phyloP scores from a whole-genome alignment of 1,140 invertebrate species.

The Ceratoteleas bidentatus region DNA sequence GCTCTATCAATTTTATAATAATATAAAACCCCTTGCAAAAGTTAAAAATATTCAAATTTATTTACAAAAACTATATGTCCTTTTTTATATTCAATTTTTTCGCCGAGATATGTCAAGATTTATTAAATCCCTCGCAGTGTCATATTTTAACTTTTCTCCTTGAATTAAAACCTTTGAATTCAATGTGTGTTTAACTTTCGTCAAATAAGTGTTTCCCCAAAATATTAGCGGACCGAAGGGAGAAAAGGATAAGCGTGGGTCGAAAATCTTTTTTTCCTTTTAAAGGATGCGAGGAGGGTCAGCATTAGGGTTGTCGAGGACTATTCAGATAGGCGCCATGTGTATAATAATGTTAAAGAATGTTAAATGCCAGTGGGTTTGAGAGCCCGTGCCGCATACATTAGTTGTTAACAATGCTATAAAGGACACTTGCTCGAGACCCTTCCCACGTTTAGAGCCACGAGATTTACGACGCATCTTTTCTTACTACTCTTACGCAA shows the following conservation, averaged over 20 bases:
- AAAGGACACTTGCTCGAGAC: constrained; percentile 79
- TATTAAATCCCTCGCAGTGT: not conserved
- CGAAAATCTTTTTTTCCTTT: constrained; percentile 46
- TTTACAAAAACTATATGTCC: too few relatives aligned
- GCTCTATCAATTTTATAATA: too few relatives aligned
- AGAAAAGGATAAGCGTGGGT: constrained; percentile 24
- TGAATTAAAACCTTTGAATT: constrained; percentile 35
- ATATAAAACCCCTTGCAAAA: too few relatives aligned
- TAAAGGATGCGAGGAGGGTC: constrained; percentile 58
- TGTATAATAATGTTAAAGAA: constrained; percentile 82
- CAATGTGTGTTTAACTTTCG: constrained; percentile 25
- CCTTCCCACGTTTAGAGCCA: constrained; percentile 59
- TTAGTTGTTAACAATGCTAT: constrained; percentile 82
- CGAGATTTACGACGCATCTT: constrained; percentile 76
- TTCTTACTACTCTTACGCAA: constrained; percentile 74
- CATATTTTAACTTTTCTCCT: not conserved
- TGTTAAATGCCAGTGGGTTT: constrained; percentile 77
- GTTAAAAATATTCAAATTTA: too few relatives aligned
- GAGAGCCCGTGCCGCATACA: constrained; percentile 75
- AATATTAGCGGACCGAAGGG: constrained; percentile 12
- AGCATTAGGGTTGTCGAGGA: constrained; percentile 47
- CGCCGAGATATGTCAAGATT: too few relatives aligned
- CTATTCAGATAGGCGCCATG: constrained; percentile 76
- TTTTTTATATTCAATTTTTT: too few relatives aligned
- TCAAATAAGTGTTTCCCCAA: constrained; percentile 38